Percentiles rank a stretch among this genome's conserved stretches.
Conservation (phyloP, 1,140 invertebrate species). For the Drosophila bocki region DNA sequence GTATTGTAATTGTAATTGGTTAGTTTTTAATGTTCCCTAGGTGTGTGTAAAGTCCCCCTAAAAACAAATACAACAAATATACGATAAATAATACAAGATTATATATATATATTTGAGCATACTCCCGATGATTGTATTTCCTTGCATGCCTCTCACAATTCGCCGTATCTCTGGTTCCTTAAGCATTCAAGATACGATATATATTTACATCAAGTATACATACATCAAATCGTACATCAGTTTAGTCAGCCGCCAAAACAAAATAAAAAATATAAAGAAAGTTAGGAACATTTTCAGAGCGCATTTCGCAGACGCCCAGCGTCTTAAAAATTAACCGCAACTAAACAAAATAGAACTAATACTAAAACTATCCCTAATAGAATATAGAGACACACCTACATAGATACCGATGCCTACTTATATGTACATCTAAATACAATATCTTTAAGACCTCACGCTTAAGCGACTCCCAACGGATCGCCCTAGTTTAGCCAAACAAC, state of each 20-base stretch:
- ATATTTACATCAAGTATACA: constrained; percentile 54
- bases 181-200: constrained; percentile 60
- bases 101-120: constrained; percentile 32
- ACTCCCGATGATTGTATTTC: constrained; percentile 58
- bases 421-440: constrained; percentile 50
- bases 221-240: constrained; percentile 17
- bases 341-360: constrained; percentile 40
- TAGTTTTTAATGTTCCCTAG: constrained; percentile 66
- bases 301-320: constrained; percentile 78
- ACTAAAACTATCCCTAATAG: constrained; percentile 31
- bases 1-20: constrained; percentile 39
- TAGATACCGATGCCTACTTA: constrained; percentile 39
- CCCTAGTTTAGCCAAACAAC: constrained; percentile 66
- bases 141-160: constrained; percentile 36
- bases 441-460: constrained; percentile 68
- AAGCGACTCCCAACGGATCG: constrained; percentile 50
- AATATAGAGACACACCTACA: constrained; percentile 11
- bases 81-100: constrained; percentile 43
- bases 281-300: constrained; percentile 60
- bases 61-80: constrained; percentile 17
- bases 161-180: constrained; percentile 56
- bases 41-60: constrained; percentile 48
- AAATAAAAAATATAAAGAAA: constrained; percentile 20
- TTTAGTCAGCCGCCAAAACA: constrained; percentile 69
- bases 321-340: constrained; percentile 62